Base-by-base conservation (phyloP, 2,113 vertebrate genomes). In the Bothrops jararaca region DNA sequence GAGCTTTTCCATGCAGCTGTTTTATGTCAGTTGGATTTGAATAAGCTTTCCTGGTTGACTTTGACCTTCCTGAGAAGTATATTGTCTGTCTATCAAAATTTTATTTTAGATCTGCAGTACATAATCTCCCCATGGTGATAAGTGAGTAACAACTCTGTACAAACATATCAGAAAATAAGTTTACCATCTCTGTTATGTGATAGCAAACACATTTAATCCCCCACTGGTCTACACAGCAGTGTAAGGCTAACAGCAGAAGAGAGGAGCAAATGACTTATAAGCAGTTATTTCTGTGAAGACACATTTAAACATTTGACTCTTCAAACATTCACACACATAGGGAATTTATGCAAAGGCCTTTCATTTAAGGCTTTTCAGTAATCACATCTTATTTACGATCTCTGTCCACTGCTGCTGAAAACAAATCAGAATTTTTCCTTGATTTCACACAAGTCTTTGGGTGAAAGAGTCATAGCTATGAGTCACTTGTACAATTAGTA, bases 121-220 rank as follows among this genome's bases (percentile, higher is more conserved):
- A 58, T 92, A 90, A 89, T 86, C 88, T 86, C 26, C 88, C 88
- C 86, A 74, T 56, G 50, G 34, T 48, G 60, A 42, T 57, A 34
- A 45, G 56, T 5, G 48, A 24, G 60, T 42, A 86, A 64, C 26
- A 54, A 10, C 34, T 26, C 64, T 89, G 50, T 89, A 57, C 87
- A 92, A 92, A 85, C 34, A 92, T 93, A 90, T 54, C 80, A 90
- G 56, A 48, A 60, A 86, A 24, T 48, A 90, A 53, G n/a, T 90
- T 90, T 90, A 45, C 45, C 57, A 24, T 39, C 29, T 89, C 60
- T 80, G 52, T 56, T 92, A 39, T 48, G 39, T 57, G 91, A 89
- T 56, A 80, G 87, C 60, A 92, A 92, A 92, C 88, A 89, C 4
- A 23, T 86, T 64, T 90, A 93, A 90, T 93, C 89, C 89, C 4